Base-by-base conservation (phyloP, 2,797 vertebrate genomes). In the Lithobates pipiens region DNA sequence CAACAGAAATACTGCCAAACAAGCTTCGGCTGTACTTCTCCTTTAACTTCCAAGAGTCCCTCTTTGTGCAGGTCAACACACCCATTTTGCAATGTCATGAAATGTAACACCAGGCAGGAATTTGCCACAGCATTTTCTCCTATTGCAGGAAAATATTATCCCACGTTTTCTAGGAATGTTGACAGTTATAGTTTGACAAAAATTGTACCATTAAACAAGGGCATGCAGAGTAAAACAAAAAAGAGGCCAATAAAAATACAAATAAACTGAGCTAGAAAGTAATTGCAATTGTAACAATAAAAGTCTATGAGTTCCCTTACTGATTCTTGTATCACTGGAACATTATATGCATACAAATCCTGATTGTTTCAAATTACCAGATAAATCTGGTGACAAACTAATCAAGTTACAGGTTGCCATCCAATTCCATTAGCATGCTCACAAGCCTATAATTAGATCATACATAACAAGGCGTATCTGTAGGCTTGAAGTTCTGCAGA, bases 381-480 rank as follows among this genome's bases (percentile, higher is more conserved):
- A 25, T 29, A 29, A 67, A 67, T 67, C 65, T 67, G 16, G 25
- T 67, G 65, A 67, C 61, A 65, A n/a, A 10, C 25, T 13, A 13
- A 11, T 67, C 65, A 27, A 15, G 65, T 29, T 67, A 67, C 65
- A 67, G 65, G 65, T 67, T 67, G 29, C 65, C 65, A 25, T 27
- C 65, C 25, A 67, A 67, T 67, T 67, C 65, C 65, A 25, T 29
- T 25, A 10, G 65, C 65, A 67, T 67, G 65, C 65, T 67, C n/a
- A 67, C 65, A 29, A 11, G 65, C 10, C 25, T 67, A 27, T 67
- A 27, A 67, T 67, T 67, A 67, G 65, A 67, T 25, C 65, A 67
- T 67, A 67, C 65, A 67, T 67, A 67, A 67, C 65, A 67, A 25
- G 65, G 65, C 65, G 3, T 25, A 67, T 67, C 65, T 67, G 65